Evolutionary conservation across 2,113 vertebrate genomes (phyloP), one percentile per base, ranked within the genome.

Genomic region (Poeciliopsis retropinna): DNA sequence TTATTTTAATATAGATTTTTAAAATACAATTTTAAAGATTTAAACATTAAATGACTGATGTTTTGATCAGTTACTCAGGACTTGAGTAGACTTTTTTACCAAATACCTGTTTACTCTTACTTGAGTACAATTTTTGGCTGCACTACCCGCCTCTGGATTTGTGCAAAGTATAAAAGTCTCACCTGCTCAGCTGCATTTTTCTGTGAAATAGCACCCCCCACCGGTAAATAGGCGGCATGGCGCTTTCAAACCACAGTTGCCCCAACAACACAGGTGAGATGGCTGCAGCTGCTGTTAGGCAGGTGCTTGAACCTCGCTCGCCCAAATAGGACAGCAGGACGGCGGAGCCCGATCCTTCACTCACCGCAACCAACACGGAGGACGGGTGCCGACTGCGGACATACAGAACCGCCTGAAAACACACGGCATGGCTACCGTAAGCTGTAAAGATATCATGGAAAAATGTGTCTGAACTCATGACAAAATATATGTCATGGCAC

Each of bases 261-360:
- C 92, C 95, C 3, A 95, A 91, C 73, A 98, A 95, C 37, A 97
- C 85, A 0, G 97, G 96, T 5, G 97, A 97, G 85, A 97, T 90
- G 91, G 96, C 96, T 80, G 95, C 95, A 0, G 95, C 96, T 0
- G 95, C 96, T 0, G 90, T 93, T 81, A 97, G 75, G 84, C 87
- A 76, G 64, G 96, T 96, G 64, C 96, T 95, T 13, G 96, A 98
- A 29, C 97, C 97, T 5, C 93, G 93, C 80, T 97, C 96, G 0
- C 96, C 97, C 79, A 97, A 88, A 90, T 96, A 97, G 73, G 96
- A 95, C 4, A 97, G 95, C 75, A 97, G 92, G 68, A 96, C 80
- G 28, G 94, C 96, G 0, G 96, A 97, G 19, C 97, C 96, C 0
- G 96, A 96, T 77, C 96, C 95, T 80, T 97, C 96, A 39, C 96